These are phyloP conservation scores for Crypturellus tataupa DNA, from an alignment of 2,797 vertebrate species.

Conservation along the genomic window DNA sequence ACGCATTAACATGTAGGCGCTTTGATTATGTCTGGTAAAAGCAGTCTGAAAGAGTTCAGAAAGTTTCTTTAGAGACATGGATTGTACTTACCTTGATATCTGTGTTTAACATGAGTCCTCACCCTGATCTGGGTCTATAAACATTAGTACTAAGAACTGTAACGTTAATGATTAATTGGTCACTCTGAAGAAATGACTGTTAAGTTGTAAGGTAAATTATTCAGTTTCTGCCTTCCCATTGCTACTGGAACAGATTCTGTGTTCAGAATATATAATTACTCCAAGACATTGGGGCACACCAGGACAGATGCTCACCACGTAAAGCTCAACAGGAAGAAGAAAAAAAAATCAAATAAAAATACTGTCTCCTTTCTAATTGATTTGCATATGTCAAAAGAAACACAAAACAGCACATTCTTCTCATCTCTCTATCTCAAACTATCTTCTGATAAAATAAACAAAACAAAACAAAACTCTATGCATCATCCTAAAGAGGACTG, in stretches of 20 bases:
- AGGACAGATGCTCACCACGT: neutral
- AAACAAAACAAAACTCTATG: neutral
- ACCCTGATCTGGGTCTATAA: neutral
- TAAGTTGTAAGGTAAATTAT: neutral
- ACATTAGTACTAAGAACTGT: accelerated
- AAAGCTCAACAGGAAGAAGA: accelerated
- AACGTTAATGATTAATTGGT: neutral
- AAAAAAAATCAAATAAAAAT: neutral
- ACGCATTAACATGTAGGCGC: neutral
- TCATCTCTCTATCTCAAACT: too few species aligned
- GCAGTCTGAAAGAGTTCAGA: neutral
- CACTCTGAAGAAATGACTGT: neutral
- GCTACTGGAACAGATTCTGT: neutral
- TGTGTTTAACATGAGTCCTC: neutral
- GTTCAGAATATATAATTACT: neutral
- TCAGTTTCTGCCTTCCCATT: neutral
- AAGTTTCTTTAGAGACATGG: accelerated
- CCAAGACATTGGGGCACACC: neutral
- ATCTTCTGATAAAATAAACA: neutral
- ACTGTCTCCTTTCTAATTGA: accelerated
- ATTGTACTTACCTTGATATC: neutral
- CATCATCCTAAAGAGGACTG: neutral
- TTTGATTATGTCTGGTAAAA: neutral
- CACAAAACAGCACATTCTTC: too few species aligned
- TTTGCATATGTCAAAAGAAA: neutral